phyloP scores from a whole-genome alignment of 2,888 invertebrate genomes.

The Lapara coniferarum region DNA sequence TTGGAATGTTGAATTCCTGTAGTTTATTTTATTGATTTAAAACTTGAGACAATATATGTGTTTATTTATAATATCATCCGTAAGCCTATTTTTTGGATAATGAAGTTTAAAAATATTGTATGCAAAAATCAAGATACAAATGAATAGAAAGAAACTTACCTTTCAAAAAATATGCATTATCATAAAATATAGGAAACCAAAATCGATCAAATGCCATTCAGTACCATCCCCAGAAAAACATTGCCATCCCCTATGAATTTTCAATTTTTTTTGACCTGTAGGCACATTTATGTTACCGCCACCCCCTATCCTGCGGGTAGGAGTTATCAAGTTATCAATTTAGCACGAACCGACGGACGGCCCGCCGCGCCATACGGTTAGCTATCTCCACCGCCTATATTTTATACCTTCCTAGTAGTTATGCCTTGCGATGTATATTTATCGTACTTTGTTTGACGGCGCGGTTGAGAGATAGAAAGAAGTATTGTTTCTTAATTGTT shows the following conservation, averaged over 20 bases:
- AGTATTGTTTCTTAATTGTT: too few species aligned
- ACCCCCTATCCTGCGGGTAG: constrained; percentile 44
- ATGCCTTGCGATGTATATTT: not conserved
- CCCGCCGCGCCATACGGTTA: constrained; percentile 35
- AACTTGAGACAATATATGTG: too few species aligned
- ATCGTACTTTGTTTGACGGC: not conserved
- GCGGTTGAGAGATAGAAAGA: too few species aligned
- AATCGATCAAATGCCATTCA: too few species aligned
- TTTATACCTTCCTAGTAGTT: not conserved
- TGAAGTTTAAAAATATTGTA: too few species aligned
- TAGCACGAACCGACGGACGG: constrained; percentile 46
- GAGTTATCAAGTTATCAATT: constrained; percentile 79
- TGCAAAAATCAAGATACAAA: too few species aligned
- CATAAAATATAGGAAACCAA: too few species aligned
- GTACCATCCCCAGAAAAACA: not conserved
- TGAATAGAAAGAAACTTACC: too few species aligned
- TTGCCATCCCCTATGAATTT: not conserved
- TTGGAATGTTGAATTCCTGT: not conserved
- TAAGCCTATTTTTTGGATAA: too few species aligned
- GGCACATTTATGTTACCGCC: constrained; percentile 16
- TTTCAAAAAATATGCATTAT: too few species aligned
- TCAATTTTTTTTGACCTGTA: constrained; percentile 1
- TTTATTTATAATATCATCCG: too few species aligned
- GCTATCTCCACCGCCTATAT: constrained; percentile 8
- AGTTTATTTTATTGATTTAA: not conserved